phyloP scores from a whole-genome alignment of 2,888 invertebrate species.

The Ophion obscuratus region DNA sequence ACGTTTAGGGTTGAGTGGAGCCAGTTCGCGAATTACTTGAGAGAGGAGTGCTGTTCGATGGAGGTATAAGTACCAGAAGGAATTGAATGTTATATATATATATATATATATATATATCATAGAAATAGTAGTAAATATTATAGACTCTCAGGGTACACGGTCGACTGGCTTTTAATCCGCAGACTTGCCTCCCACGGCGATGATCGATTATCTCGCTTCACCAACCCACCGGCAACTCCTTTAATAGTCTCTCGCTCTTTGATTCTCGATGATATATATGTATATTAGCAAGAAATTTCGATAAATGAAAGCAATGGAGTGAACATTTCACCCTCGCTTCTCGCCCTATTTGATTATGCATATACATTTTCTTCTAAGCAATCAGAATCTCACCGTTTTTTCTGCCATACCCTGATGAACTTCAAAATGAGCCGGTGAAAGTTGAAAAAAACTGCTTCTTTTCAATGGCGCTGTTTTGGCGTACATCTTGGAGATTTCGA shows the following conservation, averaged over 20 bases:
- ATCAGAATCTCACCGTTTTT: slow-evolving; percentile 12
- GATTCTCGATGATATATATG: slow-evolving; percentile 20
- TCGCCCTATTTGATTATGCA: background rate
- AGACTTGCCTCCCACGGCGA: slow-evolving; percentile 56
- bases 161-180: slow-evolving; percentile 70
- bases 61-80: slow-evolving; percentile 48
- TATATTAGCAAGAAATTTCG: slow-evolving; percentile 53
- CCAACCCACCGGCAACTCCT: slow-evolving; percentile 66
- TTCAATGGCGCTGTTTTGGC: background rate
- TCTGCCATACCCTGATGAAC: background rate
- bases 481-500: background rate
- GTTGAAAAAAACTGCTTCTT: background rate
- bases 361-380: background rate
- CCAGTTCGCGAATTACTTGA: slow-evolving; percentile 52
- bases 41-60: slow-evolving; percentile 38
- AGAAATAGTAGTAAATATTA: slow-evolving; percentile 44
- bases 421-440: background rate
- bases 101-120: slow-evolving; percentile 20
- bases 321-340: slow-evolving; percentile 53
- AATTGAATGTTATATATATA: slow-evolving; percentile 36
- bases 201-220: slow-evolving; percentile 70
- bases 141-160: slow-evolving; percentile 65
- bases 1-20: slow-evolving; percentile 55
- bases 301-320: slow-evolving; percentile 52
- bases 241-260: slow-evolving; percentile 62